A percentile compares a stretch with the other conserved stretches of the same genome.
Conservation (phyloP, 1,140 invertebrate genomes). For the Trichonephila clavata region DNA sequence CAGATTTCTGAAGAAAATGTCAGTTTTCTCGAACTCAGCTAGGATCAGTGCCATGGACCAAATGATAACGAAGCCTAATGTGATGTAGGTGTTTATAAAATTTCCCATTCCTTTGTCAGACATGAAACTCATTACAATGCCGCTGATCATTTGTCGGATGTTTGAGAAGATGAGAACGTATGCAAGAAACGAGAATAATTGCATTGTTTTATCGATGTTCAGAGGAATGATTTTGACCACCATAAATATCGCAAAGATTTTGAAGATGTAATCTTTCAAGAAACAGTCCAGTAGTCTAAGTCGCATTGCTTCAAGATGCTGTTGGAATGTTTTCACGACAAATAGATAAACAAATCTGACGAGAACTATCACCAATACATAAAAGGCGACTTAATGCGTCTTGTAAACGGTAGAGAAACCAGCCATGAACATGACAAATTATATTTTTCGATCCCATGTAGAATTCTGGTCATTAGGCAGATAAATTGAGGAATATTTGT, state of each 20-base stretch:
- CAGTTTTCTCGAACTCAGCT: not conserved
- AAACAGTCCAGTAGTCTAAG: not conserved
- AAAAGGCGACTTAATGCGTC: too few relatives aligned
- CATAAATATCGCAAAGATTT: not conserved
- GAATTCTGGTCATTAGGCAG: too few relatives aligned
- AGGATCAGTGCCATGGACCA: not conserved
- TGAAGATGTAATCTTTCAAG: not conserved
- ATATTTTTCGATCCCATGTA: too few relatives aligned
- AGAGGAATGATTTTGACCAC: not conserved
- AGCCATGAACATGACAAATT: too few relatives aligned
- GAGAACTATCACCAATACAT: too few relatives aligned
- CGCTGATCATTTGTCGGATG: not conserved
- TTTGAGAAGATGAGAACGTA: slow-evolving; percentile 19
- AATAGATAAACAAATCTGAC: not conserved
- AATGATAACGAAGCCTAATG: not conserved
- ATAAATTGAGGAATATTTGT: too few relatives aligned
- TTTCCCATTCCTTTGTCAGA: not conserved
- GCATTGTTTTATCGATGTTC: not conserved
- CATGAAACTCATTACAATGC: not conserved
- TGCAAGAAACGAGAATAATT: not conserved
- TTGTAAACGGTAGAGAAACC: too few relatives aligned
- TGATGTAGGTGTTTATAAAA: not conserved
- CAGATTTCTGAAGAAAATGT: not conserved
- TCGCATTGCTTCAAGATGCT: not conserved
- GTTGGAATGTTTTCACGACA: not conserved